Evolutionary conservation across 2,888 invertebrate species (phyloP).

Genomic region (Seira sanloemensis): DNA sequence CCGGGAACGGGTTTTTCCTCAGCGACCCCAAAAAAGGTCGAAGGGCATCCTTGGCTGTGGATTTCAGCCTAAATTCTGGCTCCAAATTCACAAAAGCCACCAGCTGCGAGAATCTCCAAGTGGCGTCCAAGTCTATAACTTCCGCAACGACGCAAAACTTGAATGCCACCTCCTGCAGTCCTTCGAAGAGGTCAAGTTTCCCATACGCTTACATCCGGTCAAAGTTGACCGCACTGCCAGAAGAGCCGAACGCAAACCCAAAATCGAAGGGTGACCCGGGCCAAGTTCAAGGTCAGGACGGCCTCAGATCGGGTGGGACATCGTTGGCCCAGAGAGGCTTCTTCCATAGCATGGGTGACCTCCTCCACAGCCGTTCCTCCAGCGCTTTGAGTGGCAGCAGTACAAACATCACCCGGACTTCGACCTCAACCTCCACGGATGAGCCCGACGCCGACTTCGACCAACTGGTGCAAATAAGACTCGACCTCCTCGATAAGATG

Average conservation of each 20-base stretch:
- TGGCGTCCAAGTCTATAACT: conserved; percentile 17
- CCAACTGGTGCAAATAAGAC: conserved; percentile 67
- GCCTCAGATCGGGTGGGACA: not conserved
- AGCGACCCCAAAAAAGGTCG: not conserved
- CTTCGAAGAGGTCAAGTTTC: conserved; percentile 71
- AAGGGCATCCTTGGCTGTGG: not conserved
- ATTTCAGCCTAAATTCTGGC: not conserved
- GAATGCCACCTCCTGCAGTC: no score
- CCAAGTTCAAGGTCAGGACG: conserved; percentile 19
- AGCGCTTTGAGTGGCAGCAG: not conserved
- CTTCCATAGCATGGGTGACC: not conserved
- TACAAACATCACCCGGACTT: no score
- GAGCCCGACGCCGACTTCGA: conserved; percentile 48
- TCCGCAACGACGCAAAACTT: not conserved
- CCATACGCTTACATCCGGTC: conserved; percentile 74
- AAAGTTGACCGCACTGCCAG: conserved; percentile 73
- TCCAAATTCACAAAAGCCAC: conserved; percentile 60
- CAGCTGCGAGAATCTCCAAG: conserved; percentile 70
- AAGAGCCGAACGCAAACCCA: conserved; percentile 67
- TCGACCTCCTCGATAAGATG: conserved; percentile 69
- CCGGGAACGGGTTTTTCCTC: conserved; percentile 24
- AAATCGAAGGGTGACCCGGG: not conserved
- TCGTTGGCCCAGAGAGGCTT: not conserved
- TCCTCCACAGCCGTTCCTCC: not conserved
- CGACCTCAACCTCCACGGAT: not conserved